Conservation (phyloP, 2,797 vertebrate species). For the Hafferia zeledoni region DNA sequence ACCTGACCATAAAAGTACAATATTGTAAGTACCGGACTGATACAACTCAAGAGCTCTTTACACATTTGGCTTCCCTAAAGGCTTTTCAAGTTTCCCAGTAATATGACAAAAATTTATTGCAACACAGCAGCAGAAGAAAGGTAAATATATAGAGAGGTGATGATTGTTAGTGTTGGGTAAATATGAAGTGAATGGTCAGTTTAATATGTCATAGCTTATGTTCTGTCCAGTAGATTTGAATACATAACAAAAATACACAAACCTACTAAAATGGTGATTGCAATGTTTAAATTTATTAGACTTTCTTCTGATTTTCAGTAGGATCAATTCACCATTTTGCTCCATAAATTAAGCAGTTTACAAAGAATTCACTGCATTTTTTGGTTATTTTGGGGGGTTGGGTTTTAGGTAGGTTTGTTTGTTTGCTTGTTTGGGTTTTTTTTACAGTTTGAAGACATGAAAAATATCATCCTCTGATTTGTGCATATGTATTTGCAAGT, state of each 20-base stretch:
- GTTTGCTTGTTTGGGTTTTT: too few species aligned
- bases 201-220: neutral
- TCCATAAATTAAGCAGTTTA: neutral
- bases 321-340: neutral
- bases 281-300: neutral
- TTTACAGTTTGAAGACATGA: neutral
- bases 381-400: neutral
- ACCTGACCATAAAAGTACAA: neutral
- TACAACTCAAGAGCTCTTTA: neutral
- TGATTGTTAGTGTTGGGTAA: neutral
- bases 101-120: neutral
- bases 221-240: neutral
- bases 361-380: neutral
- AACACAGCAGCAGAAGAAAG: neutral
- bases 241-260: neutral
- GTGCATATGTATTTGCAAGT: neutral
- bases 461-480: neutral
- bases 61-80: neutral
- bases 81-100: neutral
- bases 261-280: neutral
- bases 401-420: neutral
- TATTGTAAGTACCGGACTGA: neutral
- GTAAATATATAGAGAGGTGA: neutral
- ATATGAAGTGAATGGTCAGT: neutral
- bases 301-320: neutral